Evolutionary conservation across 1,140 invertebrate genomes (phyloP).

Genomic region (Neuroterus valhalla): DNA sequence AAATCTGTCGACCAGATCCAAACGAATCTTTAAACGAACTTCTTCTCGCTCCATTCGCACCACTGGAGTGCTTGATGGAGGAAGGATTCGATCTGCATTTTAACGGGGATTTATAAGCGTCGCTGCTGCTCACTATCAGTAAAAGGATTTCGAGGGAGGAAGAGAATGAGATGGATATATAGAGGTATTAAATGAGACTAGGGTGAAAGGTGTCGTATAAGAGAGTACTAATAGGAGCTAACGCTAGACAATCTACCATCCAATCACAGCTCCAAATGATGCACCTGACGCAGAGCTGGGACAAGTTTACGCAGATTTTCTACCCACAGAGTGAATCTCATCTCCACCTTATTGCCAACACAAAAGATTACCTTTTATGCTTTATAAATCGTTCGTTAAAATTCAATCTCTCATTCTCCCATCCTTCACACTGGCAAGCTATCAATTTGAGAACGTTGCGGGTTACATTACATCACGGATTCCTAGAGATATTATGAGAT

Average conservation of each 20-base stretch:
- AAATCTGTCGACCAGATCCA: not conserved
- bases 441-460: too few relatives aligned
- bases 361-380: conserved; percentile 31
- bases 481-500: too few relatives aligned
- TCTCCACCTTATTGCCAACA: conserved; percentile 41
- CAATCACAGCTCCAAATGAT: conserved; percentile 44
- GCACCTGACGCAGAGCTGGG: conserved; percentile 41
- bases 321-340: conserved; percentile 30
- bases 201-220: conserved; percentile 30
- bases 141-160: conserved; percentile 30
- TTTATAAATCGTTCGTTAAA: too few relatives aligned
- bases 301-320: conserved; percentile 44
- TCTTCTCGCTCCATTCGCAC: conserved; percentile 19
- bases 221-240: conserved; percentile 38
- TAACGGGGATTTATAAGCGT: conserved; percentile 40
- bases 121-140: not conserved
- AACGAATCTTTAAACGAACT: conserved; percentile 27
- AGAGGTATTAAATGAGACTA: conserved; percentile 13
- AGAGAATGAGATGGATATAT: conserved; percentile 25
- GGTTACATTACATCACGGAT: too few relatives aligned
- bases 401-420: too few relatives aligned
- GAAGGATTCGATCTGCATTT: conserved; percentile 50
- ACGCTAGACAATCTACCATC: conserved; percentile 45
- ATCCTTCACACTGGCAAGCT: too few relatives aligned
- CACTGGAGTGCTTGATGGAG: conserved; percentile 25